These are phyloP conservation scores for Eupithecia subumbrata DNA, from an alignment of 2,888 invertebrate genomes.

Conservation along the genomic window DNA sequence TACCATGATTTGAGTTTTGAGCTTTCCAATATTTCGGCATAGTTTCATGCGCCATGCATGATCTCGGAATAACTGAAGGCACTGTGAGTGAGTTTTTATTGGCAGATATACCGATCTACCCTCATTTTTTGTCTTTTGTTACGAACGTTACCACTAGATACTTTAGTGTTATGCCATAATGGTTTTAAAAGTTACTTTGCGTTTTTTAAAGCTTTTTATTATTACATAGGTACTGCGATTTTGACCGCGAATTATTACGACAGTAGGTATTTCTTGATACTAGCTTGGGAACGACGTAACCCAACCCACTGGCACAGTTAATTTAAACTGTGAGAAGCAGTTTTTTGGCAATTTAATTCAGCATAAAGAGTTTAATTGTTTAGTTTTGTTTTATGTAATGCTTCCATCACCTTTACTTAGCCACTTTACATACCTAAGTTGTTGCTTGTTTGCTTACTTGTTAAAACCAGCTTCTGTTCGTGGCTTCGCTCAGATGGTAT, in stretches of 20 bases:
- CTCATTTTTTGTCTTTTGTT: too few relatives aligned
- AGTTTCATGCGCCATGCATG: too few relatives aligned
- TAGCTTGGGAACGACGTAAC: conserved; percentile 43
- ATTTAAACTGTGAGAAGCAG: conserved; percentile 37
- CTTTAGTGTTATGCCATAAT: too few relatives aligned
- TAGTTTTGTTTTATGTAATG: conserved; percentile 16
- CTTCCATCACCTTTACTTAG: conserved; percentile 6
- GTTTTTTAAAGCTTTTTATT: too few relatives aligned
- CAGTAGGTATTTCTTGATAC: conserved; percentile 18
- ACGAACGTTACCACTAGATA: too few relatives aligned
- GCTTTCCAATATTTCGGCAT: too few relatives aligned
- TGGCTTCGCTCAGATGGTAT: neutral
- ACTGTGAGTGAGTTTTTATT: too few relatives aligned
- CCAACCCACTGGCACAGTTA: conserved; percentile 42
- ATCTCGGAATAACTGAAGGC: too few relatives aligned
- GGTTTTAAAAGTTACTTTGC: too few relatives aligned
- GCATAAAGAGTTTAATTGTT: conserved; percentile 9
- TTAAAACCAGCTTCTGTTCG: neutral
- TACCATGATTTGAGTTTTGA: too few relatives aligned
- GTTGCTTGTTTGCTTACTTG: neutral
- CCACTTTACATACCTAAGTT: conserved; percentile 11
- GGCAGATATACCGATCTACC: too few relatives aligned
- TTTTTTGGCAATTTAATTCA: conserved; percentile 26
- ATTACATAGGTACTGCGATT: conserved; percentile 43
- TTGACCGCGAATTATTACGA: conserved; percentile 46